These are phyloP conservation scores for Apistogramma diplotaenia DNA, from an alignment of 2,113 vertebrate genomes.

Conservation along the genomic window DNA sequence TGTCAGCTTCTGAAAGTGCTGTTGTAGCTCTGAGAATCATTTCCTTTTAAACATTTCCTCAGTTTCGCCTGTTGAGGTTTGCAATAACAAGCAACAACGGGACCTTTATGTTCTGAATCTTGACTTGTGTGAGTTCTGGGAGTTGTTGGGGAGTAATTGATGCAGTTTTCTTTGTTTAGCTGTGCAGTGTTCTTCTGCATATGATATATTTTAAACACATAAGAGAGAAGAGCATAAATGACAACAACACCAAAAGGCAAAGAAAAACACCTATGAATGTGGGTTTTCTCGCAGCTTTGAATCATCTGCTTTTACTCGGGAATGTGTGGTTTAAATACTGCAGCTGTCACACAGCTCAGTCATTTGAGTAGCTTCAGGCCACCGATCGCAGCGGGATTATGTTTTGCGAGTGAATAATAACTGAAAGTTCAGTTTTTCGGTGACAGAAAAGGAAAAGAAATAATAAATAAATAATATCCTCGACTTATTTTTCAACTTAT, in stretches of 20 bases:
- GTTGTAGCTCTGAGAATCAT: not conserved
- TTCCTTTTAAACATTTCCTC: not conserved
- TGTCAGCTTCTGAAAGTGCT: not conserved
- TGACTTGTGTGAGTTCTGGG: not conserved
- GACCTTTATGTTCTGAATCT: not conserved
- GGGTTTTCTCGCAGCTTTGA: not conserved
- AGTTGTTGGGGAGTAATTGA: not conserved
- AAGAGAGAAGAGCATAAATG: not conserved
- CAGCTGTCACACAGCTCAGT: not conserved
- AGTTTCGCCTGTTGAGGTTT: not conserved
- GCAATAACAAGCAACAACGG: not conserved
- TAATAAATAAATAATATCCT: not conserved
- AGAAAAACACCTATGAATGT: not conserved
- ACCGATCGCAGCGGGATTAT: not conserved
- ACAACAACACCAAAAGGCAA: not conserved
- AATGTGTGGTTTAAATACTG: not conserved
- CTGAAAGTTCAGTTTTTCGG: not conserved
- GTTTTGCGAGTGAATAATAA: not conserved
- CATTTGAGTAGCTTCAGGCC: slow-evolving; percentile 10
- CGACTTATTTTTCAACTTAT: not conserved
- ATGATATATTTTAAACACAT: not conserved
- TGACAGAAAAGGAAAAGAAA: not conserved
- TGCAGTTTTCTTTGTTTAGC: not conserved
- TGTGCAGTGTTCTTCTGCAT: not conserved
- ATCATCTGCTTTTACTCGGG: not conserved